Conservation (phyloP, 2,888 invertebrate species). For the Leuctra nigra region DNA sequence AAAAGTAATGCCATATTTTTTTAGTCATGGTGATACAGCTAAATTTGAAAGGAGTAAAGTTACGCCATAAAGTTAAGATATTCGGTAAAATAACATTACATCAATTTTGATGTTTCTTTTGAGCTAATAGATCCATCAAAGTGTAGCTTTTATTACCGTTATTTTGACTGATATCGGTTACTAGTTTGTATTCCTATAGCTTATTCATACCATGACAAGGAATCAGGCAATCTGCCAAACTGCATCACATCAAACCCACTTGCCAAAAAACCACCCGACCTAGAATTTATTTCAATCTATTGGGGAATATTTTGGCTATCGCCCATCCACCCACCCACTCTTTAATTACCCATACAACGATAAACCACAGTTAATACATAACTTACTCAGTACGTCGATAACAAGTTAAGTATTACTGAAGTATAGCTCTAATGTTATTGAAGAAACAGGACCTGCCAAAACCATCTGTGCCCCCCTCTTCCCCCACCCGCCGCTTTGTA, state of each 20-base stretch:
- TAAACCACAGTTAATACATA: too few relatives aligned
- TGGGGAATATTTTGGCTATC: background rate
- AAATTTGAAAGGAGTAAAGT: too few relatives aligned
- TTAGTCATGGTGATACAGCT: too few relatives aligned
- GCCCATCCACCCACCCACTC: background rate
- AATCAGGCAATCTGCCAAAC: constrained; percentile 5
- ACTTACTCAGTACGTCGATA: too few relatives aligned
- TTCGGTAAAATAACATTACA: too few relatives aligned
- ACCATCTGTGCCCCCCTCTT: constrained; percentile 19
- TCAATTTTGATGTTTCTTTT: too few relatives aligned
- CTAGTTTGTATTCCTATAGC: background rate
- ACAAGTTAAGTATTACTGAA: constrained; percentile 8
- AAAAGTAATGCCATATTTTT: too few relatives aligned
- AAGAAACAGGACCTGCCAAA: constrained; percentile 21
- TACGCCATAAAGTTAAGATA: too few relatives aligned
- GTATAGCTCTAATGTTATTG: constrained; percentile 5
- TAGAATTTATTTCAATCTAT: background rate
- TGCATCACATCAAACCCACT: background rate
- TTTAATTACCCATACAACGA: too few relatives aligned
- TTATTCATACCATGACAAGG: background rate
- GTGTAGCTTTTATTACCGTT: too few relatives aligned
- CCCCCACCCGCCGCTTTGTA: constrained; percentile 10
- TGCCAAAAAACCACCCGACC: constrained; percentile 7
- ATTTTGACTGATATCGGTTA: too few relatives aligned
- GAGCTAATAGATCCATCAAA: too few relatives aligned